Conservation (phyloP, 2,113 vertebrate species). For the Tauraco erythrolophus region DNA sequence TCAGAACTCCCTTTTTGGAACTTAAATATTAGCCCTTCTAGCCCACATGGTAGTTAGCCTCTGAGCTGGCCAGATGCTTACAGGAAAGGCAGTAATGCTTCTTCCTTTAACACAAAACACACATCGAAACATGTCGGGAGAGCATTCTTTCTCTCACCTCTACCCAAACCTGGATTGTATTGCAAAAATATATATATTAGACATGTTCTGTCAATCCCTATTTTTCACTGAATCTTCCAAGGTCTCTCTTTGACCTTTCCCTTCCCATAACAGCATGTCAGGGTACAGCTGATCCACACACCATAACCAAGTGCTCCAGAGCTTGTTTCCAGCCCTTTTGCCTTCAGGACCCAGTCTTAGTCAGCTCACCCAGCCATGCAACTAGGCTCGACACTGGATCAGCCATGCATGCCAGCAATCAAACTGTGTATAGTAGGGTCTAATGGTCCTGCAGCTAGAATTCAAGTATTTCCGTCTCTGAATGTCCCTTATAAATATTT, state of each 20-base stretch:
- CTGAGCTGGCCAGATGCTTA: background rate
- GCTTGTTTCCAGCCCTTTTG: background rate
- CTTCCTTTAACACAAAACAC: background rate
- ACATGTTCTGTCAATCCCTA: background rate
- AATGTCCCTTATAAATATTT: background rate
- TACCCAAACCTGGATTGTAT: background rate
- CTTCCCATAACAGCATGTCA: background rate
- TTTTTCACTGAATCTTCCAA: background rate
- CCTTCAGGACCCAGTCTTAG: background rate
- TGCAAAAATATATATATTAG: accelerated
- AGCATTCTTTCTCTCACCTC: background rate
- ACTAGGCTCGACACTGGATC: background rate
- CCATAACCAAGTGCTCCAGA: background rate
- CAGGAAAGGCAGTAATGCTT: background rate
- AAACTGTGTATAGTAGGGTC: background rate
- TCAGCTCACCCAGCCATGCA: background rate
- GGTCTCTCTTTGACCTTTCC: background rate
- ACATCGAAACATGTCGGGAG: background rate
- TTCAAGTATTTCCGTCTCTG: background rate
- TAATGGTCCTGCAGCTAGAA: background rate
- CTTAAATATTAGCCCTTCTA: background rate
- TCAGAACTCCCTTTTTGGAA: background rate
- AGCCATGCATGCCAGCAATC: background rate
- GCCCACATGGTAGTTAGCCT: background rate
- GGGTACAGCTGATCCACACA: background rate